A percentile compares a stretch with the other conserved stretches of the same genome.
phyloP scores from a whole-genome alignment of 92 coral and sea anemone genomes.

The Siderastrea radians region DNA sequence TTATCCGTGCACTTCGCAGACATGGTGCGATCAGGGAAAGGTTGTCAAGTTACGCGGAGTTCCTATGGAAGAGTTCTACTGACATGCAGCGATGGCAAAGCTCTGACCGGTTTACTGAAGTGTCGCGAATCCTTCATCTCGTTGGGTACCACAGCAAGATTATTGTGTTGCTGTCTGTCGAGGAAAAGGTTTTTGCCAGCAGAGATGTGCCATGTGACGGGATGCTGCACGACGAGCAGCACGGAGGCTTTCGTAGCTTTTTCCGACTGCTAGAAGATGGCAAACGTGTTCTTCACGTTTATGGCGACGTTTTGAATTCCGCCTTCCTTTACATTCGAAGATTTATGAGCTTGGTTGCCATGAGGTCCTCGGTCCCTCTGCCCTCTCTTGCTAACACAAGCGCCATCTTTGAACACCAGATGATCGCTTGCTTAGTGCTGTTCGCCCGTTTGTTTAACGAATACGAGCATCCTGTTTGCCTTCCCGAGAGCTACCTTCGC shows the following conservation, averaged over 20 bases:
- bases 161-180: conserved; percentile 51
- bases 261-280: conserved; percentile 71
- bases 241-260: conserved; percentile 40
- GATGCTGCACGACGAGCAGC: conserved; percentile 56
- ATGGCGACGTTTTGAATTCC: conserved; percentile 68
- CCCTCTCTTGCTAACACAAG: conserved; percentile 85
- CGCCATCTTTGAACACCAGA: conserved; percentile 83
- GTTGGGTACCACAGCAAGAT: conserved; percentile 65
- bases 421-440: conserved; percentile 78
- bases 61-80: conserved; percentile 55
- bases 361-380: conserved; percentile 51
- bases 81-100: conserved; percentile 61
- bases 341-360: conserved; percentile 64
- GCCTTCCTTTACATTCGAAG: conserved; percentile 49
- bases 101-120: conserved; percentile 66
- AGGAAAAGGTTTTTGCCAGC: conserved; percentile 67
- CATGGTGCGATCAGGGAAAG: conserved; percentile 50
- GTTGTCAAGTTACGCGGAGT: conserved; percentile 61
- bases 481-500: conserved; percentile 86
- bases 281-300: conserved; percentile 38
- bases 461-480: conserved; percentile 64
- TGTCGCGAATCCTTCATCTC: conserved; percentile 71
- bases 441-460: conserved; percentile 71
- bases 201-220: conserved; percentile 44
- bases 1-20: conserved; percentile 52